phyloP scores from a whole-genome alignment of 1,140 invertebrate species.

The Monochamus saltuarius region DNA sequence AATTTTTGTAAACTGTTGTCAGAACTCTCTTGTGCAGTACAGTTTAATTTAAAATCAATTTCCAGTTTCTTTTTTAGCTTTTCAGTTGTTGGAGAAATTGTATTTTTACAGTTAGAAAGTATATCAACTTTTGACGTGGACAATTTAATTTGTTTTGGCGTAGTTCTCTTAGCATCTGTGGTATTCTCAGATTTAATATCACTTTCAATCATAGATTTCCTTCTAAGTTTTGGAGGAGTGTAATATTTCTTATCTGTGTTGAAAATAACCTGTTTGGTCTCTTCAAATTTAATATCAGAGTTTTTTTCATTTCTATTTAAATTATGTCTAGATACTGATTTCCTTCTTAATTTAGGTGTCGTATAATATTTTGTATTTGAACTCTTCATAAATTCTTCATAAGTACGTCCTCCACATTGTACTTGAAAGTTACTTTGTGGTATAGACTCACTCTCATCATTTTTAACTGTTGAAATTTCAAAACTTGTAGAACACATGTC shows the following conservation, averaged over 20 bases:
- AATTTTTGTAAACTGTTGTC: not conserved
- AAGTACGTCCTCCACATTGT: not conserved
- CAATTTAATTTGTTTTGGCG: not conserved
- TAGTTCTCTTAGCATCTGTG: not conserved
- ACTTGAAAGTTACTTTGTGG: not conserved
- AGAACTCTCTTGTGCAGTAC: not conserved
- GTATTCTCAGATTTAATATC: not conserved
- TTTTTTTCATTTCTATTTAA: not conserved
- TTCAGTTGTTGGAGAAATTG: slow-evolving; percentile 6
- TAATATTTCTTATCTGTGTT: not conserved
- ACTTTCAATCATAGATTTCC: slow-evolving; percentile 2
- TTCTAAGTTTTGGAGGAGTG: not conserved
- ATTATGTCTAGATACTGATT: slow-evolving; percentile 7
- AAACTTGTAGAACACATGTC: not conserved
- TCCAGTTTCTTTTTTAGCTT: slow-evolving; percentile 9
- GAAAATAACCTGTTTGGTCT: not conserved
- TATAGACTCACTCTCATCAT: not conserved
- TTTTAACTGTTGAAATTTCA: not conserved
- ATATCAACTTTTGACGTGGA: not conserved
- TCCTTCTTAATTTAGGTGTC: slow-evolving; percentile 4
- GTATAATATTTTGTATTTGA: not conserved
- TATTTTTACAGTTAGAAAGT: slow-evolving; percentile 9
- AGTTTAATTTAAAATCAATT: not conserved
- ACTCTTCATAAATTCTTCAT: not conserved
- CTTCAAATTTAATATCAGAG: not conserved